phyloP scores from a whole-genome alignment of 2,888 invertebrate species.

The Chymomyza amoena region DNA sequence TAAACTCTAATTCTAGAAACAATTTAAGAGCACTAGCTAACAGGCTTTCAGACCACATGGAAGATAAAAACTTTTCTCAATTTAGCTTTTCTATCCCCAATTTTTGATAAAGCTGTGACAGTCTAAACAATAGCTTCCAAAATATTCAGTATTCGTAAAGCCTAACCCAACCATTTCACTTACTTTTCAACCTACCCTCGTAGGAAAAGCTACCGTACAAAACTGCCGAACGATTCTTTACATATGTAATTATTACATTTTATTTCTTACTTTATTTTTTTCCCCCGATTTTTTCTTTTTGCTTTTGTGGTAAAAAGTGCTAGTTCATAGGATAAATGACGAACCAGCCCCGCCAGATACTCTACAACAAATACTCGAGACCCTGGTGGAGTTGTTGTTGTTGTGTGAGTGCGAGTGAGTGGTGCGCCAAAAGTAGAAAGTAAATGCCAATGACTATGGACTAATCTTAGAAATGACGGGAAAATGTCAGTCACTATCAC shows the following conservation, averaged over 20 bases:
- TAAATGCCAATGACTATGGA: conserved; percentile 68
- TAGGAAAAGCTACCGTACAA: conserved; percentile 46
- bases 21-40: no score
- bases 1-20: no score
- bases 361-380: neutral
- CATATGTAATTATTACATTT: conserved; percentile 62
- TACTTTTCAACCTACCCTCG: no score
- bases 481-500: conserved; percentile 70
- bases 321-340: conserved; percentile 59
- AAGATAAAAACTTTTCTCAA: no score
- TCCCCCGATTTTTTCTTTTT: neutral
- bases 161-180: no score
- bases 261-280: conserved; percentile 7
- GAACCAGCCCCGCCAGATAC: conserved; percentile 30
- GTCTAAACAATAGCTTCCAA: no score
- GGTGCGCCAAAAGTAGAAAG: conserved; percentile 53
- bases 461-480: conserved; percentile 65
- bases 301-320: conserved; percentile 52
- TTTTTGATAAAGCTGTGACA: no score
- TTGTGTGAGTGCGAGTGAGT: neutral
- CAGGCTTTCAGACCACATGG: no score
- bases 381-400: neutral
- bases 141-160: no score
- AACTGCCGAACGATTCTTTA: conserved; percentile 56
- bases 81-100: no score